Base-by-base conservation (phyloP, 2,888 invertebrate genomes). In the Melanostoma scalare region DNA sequence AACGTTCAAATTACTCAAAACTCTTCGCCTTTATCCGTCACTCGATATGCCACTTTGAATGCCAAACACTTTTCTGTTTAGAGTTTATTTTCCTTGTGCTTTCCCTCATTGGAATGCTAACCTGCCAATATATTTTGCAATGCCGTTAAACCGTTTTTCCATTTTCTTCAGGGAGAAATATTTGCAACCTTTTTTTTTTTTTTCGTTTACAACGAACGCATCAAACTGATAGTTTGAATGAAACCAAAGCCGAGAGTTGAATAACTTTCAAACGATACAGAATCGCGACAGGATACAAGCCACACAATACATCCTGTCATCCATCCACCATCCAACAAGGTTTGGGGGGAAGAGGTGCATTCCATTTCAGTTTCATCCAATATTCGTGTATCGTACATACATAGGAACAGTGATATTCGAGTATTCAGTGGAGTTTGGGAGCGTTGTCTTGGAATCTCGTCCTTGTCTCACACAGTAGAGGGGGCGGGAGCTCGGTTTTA, bases 381-480 rank as follows among this genome's bases (percentile, higher is more conserved):
- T 76, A 72, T 68, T 56, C 55, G 48, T 76, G 55, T 72, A 76
- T 67, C 76, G 72, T 44, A 81, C 76, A 81, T 81, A 71, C 67
- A 20, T 44, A 42, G 38, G 31, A 31, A 38, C 35, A 44, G 67
- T 72, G 36, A 72, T 71, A 75, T 67, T 72, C 55, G 48, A 80
- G 63, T 1, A 20, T 20, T 79, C 35, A 61, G 68, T 68, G 36
- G 52, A 20, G 60, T 53, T 48, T 35, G 55, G 60, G 73, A 67
- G 69, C 71, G 77, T 77, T 71, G 63, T 50, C 77, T 77, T 71
- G 44, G 36, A 56, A 55, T 71, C 42, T 31, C 8, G 20, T 36
- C 8, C 5, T 38, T 10, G 4, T 4, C 35, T 30, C 10, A 2
- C 53, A 42, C 61, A 38, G 38, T 35, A 38, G 4, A 20, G 20